Base-by-base conservation (phyloP, 2,888 invertebrate genomes). In the Campoplex capitator region DNA sequence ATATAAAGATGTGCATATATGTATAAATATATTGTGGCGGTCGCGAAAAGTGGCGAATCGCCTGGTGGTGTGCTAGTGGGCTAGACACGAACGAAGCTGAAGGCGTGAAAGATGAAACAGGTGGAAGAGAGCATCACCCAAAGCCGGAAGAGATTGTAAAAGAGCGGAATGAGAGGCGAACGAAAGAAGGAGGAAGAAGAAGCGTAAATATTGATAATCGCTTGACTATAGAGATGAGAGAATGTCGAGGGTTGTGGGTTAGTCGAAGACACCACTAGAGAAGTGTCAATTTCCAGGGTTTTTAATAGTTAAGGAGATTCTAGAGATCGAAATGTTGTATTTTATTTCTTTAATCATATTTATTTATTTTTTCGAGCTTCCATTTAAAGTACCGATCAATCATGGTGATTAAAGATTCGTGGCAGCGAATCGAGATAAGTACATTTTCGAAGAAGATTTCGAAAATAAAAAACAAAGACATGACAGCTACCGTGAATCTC, bases 131-230 rank as follows among this genome's bases (percentile, higher is more conserved):
- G 70, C 35, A 48, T 54, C 48, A n/a, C 54, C 54, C 67, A 35
- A 48, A 84, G 85, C 65, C 58, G 45, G 42, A 73, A 84, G 78
- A 73, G 82, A 85, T 85, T 83, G 79, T 56, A 73, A 71, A 73
- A 84, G 84, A 77, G 85, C 45, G 54, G 73, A 77, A 84, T 67
- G 35, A 87, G 87, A 79, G 84, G 77, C 48, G 18, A 76, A 51
- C 35, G 75, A 74, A 82, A 73, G 84, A 78, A 84, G 75, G 74
- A 75, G 88, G 82, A 88, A 90, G 90, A 88, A 87, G 82, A 88
- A 92, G 92, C 90, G 91, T 93, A 92, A 94, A 94, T 94, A 94
- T 94, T 94, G 94, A 93, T 93, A 93, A 93, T 93, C 92, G 91
- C 91, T 88, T 83, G 77, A 75, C 78, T 79, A 71, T 65, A 62